Evolutionary conservation across 1,140 invertebrate species (phyloP), one percentile per base, ranked within the genome.

Genomic region (Bombus terrestris): DNA sequence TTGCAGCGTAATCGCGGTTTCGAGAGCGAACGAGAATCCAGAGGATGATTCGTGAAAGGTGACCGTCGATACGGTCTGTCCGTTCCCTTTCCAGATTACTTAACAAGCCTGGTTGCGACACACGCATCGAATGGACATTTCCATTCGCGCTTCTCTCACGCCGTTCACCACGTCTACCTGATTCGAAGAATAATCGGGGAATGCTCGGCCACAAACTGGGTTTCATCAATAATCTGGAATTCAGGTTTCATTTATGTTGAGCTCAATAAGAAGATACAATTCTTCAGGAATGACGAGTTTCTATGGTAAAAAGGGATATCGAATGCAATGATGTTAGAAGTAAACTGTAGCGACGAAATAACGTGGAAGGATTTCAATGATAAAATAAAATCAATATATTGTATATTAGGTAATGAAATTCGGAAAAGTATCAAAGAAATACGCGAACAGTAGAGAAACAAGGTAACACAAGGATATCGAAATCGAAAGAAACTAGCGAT

Each of bases 31-130:
- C 41, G 41, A 28, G 37, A 28, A 69, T 18, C 22, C n/a, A 47
- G 79, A 75, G 66, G 79, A 84, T 68, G 79, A 87, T 86, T 69
- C 79, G 83, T 91, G 89, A 91, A 90, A 90, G 88, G 86, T 77
- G 86, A 68, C 66, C 81, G 66, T 3, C 74, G 43, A 62, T 82
- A 83, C 68, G 57, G 59, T n/a, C 35, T 68, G 22, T 18, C 47
- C 72, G 81, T 74, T 89, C 86, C 75, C 72, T 66, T 74, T 79
- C 80, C 69, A 68, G 74, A 43, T 90, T 90, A 81, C 88, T 85
- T 85, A 90, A 90, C 80, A 66, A 73, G 75, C 41, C 12, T n/a
- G 28, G 81, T 88, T 89, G 71, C 77, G 41, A 68, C 77, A 79
- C 41, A 37, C n/a, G 41, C 81, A 28, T 83, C 85, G 76, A 85